These are phyloP conservation scores for Puntigrus tetrazona DNA, from an alignment of 2,113 vertebrate genomes.

Conservation along the genomic window DNA sequence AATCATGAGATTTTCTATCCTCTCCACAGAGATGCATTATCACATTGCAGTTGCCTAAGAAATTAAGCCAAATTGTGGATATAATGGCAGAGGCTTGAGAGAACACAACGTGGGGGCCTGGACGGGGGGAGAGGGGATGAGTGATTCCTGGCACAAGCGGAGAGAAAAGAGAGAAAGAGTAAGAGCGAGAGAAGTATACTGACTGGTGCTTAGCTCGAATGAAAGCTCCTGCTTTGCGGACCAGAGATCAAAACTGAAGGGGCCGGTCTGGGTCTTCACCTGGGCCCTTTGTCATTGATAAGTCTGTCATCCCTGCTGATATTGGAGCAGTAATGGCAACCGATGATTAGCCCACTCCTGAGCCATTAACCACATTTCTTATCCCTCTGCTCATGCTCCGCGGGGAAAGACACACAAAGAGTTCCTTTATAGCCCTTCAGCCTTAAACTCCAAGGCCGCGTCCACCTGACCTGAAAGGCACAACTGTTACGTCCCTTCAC, in stretches of 20 bases:
- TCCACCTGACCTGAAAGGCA: slow-evolving; percentile 88
- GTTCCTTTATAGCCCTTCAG: slow-evolving; percentile 67
- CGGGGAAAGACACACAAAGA: slow-evolving; percentile 81
- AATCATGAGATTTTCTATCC: slow-evolving; percentile 68
- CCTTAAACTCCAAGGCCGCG: slow-evolving; percentile 70
- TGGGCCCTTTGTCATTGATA: slow-evolving; percentile 88
- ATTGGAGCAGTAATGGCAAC: slow-evolving; percentile 91
- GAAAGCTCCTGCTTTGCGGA: slow-evolving; percentile 82
- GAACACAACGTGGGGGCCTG: slow-evolving; percentile 67
- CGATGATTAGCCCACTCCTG: slow-evolving; percentile 89
- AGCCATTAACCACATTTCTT: slow-evolving; percentile 93
- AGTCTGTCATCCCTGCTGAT: slow-evolving; percentile 92
- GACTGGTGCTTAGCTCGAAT: slow-evolving; percentile 82
- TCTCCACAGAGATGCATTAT: slow-evolving; percentile 69
- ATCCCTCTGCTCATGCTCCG: slow-evolving; percentile 82
- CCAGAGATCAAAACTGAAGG: slow-evolving; percentile 86
- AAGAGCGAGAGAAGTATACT: slow-evolving; percentile 76
- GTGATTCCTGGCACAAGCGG: slow-evolving; percentile 81
- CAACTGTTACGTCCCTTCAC: slow-evolving; percentile 82
- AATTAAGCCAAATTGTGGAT: slow-evolving; percentile 80
- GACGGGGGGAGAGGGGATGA: slow-evolving; percentile 65
- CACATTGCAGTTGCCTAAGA: slow-evolving; percentile 73
- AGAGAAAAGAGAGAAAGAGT: slow-evolving; percentile 68
- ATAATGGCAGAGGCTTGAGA: slow-evolving; percentile 73
- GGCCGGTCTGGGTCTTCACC: slow-evolving; percentile 77